Evolutionary conservation across 23 tunicate species (phyloP), one percentile per base, ranked within the genome.

Genomic region (Ciona savignyi): DNA sequence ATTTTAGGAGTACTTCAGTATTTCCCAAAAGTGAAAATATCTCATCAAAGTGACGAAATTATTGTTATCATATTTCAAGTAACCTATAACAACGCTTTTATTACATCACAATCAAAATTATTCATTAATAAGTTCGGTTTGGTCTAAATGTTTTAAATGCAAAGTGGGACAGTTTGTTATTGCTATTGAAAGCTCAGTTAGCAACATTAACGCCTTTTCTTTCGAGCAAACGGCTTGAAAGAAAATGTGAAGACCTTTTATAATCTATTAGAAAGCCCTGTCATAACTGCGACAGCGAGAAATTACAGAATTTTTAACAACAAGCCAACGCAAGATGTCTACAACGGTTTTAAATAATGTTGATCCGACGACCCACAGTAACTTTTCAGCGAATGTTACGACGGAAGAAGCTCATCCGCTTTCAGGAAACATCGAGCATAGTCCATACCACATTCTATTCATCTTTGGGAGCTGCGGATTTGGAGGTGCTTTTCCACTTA

Each of bases 381-480:
- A 42, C 56, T 9, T 42, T 6, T 6, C 56, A 9, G 9, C 9
- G 9, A 42, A 42, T 42, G 9, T 42, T 42, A 42, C 56, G 15
- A 42, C 56, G 11, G 56, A 42, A 15, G 56, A 9, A 42, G 56
- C 9, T 42, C 56, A 42, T 42, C 15, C 56, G n/a, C n/a, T n/a
- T n/a, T n/a, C n/a, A n/a, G n/a, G n/a, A n/a, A n/a, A n/a, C n/a
- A n/a, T n/a, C 24, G 73, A 67, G 29, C 64, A 23, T 35, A 79
- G 62, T 26, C 88, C 88, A 20, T 75, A 75, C 62, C 65, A 34
- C 24, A 66, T 83, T 62, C 33, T 83, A 25, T 83, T 83, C 56
- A 70, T 83, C 4, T 83, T 83, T 60, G 88, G 81, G n/a, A 77
- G 88, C 25, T 83, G 76, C 62, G 88, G 88, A 23, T 74, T 83